Conservation (phyloP, 2,797 vertebrate species). For the Enteromius afrohamiltoni region DNA sequence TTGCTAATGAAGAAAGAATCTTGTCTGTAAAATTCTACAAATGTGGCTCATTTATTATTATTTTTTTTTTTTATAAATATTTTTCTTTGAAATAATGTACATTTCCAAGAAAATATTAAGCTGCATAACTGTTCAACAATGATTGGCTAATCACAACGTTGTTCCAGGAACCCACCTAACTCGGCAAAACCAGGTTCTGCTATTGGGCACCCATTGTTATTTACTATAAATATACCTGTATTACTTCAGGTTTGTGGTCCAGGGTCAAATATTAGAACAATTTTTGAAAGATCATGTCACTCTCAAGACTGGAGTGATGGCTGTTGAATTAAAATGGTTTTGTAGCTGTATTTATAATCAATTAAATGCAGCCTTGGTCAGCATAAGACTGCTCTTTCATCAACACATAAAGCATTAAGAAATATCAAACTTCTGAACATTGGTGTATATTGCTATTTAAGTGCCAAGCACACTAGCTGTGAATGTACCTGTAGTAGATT, state of each 20-base stretch:
- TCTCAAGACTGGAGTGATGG: neutral
- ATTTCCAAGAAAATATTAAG: neutral
- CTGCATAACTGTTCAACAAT: neutral
- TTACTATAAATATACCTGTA: neutral
- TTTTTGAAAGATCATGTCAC: neutral
- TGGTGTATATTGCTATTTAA: neutral
- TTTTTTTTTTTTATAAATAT: neutral
- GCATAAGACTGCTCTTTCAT: neutral
- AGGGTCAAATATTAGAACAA: neutral
- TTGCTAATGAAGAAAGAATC: slow-evolving; percentile 5
- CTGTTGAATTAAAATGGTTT: neutral
- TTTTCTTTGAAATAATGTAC: too few species aligned
- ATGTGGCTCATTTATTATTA: neutral
- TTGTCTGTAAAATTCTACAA: neutral
- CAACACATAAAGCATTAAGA: neutral
- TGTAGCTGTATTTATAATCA: neutral
- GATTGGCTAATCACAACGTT: too few species aligned
- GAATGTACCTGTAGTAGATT: neutral
- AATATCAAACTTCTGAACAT: neutral
- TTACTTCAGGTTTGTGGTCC: neutral
- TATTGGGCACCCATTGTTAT: too few species aligned
- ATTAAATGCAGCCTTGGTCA: neutral
- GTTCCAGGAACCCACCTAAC: too few species aligned
- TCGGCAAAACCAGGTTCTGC: too few species aligned
- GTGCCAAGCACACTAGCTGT: neutral